Percentiles rank a stretch among this genome's conserved stretches.
These are phyloP conservation scores for Acropternis orthonyx DNA, from an alignment of 2,797 vertebrate genomes.

Conservation along the genomic window DNA sequence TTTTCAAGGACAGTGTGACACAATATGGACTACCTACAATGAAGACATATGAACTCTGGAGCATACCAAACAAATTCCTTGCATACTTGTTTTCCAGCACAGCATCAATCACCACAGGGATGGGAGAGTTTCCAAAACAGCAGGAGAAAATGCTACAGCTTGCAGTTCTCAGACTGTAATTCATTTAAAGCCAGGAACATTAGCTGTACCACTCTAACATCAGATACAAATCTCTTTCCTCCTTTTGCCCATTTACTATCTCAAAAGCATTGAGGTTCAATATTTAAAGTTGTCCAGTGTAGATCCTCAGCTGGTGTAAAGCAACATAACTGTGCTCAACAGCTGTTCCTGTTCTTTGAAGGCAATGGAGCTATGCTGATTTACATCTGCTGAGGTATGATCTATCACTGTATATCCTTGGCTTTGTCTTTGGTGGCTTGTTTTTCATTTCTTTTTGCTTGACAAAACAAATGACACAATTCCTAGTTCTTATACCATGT, in stretches of 20 bases:
- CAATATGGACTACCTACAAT: conserved; percentile 72
- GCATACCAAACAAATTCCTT: conserved; percentile 71
- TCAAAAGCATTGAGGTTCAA: conserved; percentile 50
- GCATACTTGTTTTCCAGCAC: conserved; percentile 70
- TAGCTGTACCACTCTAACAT: conserved; percentile 32
- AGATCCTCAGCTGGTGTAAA: conserved; percentile 46
- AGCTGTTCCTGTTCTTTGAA: conserved; percentile 54
- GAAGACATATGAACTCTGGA: conserved; percentile 73
- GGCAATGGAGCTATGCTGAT: conserved; percentile 19
- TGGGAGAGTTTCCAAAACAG: conserved; percentile 70
- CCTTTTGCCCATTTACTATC: conserved; percentile 42
- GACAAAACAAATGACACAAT: conserved; percentile 43
- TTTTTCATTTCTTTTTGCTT: conserved; percentile 29
- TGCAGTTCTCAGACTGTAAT: conserved; percentile 66
- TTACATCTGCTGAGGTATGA: conserved; percentile 29
- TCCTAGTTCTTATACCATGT: not conserved
- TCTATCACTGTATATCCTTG: not conserved
- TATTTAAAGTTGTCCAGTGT: conserved; percentile 26
- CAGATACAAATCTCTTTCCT: conserved; percentile 60
- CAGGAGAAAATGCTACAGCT: conserved; percentile 66
- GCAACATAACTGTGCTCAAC: not conserved
- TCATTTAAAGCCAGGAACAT: conserved; percentile 64
- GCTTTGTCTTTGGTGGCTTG: not conserved
- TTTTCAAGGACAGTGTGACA: conserved; percentile 71
- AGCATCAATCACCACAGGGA: conserved; percentile 73